Base-by-base conservation (phyloP, 2,888 invertebrate genomes). In the Tipula confusa region DNA sequence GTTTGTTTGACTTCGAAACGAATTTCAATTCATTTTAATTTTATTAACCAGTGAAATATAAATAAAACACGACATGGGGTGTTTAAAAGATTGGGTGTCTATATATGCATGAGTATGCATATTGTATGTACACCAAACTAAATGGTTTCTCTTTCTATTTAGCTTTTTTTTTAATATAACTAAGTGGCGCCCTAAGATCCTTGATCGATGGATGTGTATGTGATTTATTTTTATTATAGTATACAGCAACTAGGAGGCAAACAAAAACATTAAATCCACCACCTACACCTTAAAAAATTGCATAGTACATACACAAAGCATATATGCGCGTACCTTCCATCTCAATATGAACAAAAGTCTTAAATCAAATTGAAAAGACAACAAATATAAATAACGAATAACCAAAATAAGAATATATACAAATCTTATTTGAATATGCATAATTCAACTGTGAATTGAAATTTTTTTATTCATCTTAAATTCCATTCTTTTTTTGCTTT, bases 371-470 rank as follows among this genome's bases (percentile, higher is more conserved):
- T 64, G 64, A 64, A 24, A 24, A 18, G 24, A 64, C 64, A 64
- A 64, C 24, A 64, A 64, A 64, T 64, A 64, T 64, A 64, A 64
- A 64, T 64, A 64, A 64, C 64, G 64, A 64, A 64, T 64, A 64
- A 9, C 64, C 64, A 64, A 64, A 64, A 64, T 64, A 64, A 64
- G 64, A 24, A 48, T 48, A 64, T 11, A 64, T 64, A 64, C 64
- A 64, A 64, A 64, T 64, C 64, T 64, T 64, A 80, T 80, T 80
- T 80, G 80, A 80, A 80, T 80, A 80, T 80, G 80, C 29, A 80
- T 80, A 80, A 80, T 80, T 80, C 80, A 80, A 80, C 80, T 80
- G 80, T 80, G 80, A 80, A 80, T 80, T 64, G 64, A 7, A 43
- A 1, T 43, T 43, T 64, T 48, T 48, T 64, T 64, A 64, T 64